phyloP scores from a whole-genome alignment of 2,113 vertebrate species.

The Albula glossodonta region DNA sequence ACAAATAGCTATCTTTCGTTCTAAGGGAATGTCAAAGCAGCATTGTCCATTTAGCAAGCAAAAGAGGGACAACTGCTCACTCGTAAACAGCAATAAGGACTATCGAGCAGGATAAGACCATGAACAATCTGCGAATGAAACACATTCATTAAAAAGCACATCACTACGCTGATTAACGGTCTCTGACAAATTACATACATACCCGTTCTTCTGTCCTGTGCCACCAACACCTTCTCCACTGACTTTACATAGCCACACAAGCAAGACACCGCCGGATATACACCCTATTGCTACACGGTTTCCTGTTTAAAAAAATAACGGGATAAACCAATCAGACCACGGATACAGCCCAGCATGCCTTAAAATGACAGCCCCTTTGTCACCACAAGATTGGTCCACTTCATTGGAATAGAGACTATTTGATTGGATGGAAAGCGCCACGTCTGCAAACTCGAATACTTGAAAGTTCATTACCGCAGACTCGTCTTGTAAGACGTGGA shows the following conservation, averaged over 20 bases:
- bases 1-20: neutral
- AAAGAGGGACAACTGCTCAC: neutral
- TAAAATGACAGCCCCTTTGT: neutral
- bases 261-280: slow-evolving; percentile 19
- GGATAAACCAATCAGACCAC: slow-evolving; percentile 3
- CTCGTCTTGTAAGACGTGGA: neutral
- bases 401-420: neutral
- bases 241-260: neutral
- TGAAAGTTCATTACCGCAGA: neutral
- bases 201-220: neutral
- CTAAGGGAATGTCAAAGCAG: neutral
- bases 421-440: slow-evolving; percentile 46
- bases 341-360: neutral
- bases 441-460: slow-evolving; percentile 43
- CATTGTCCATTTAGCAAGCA: neutral
- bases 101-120: neutral
- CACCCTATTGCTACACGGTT: slow-evolving; percentile 19
- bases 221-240: neutral
- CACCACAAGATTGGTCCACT: slow-evolving; percentile 18
- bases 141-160: neutral
- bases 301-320: slow-evolving; percentile 14
- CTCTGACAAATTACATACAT: neutral
- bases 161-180: neutral
- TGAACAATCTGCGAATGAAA: neutral
- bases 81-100: neutral